These are phyloP conservation scores for Struthio camelus DNA, from an alignment of 2,113 vertebrate species.

Conservation along the genomic window DNA sequence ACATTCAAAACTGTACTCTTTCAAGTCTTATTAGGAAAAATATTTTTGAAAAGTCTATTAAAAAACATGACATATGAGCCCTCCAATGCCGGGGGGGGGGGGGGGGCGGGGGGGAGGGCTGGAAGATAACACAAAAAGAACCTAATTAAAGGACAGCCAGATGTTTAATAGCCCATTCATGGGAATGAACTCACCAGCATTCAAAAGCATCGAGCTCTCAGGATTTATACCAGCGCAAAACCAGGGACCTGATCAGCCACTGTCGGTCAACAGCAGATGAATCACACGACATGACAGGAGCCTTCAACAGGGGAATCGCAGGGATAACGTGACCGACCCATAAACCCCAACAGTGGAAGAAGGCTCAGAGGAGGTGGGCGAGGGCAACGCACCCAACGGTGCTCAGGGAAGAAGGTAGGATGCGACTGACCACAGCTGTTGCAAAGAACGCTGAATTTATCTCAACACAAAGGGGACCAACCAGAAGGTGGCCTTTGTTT, in stretches of 20 bases:
- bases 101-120: not conserved
- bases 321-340: not conserved
- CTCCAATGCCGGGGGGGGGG: no score
- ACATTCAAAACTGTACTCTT: not conserved
- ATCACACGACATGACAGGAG: rapidly evolving
- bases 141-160: not conserved
- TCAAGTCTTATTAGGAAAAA: not conserved
- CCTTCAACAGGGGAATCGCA: not conserved
- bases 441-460: not conserved
- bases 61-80: not conserved
- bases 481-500: not conserved
- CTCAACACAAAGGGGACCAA: not conserved
- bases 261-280: not conserved
- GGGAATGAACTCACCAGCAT: not conserved
- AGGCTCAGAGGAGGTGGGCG: not conserved
- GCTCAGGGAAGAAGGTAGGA: not conserved
- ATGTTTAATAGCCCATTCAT: not conserved
- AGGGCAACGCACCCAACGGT: not conserved
- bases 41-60: not conserved
- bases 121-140: not conserved
- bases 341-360: not conserved
- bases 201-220: not conserved
- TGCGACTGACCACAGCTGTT: not conserved
- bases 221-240: not conserved
- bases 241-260: not conserved